phyloP scores from a whole-genome alignment of 2,888 invertebrate species.

The Crepidodera aurea region DNA sequence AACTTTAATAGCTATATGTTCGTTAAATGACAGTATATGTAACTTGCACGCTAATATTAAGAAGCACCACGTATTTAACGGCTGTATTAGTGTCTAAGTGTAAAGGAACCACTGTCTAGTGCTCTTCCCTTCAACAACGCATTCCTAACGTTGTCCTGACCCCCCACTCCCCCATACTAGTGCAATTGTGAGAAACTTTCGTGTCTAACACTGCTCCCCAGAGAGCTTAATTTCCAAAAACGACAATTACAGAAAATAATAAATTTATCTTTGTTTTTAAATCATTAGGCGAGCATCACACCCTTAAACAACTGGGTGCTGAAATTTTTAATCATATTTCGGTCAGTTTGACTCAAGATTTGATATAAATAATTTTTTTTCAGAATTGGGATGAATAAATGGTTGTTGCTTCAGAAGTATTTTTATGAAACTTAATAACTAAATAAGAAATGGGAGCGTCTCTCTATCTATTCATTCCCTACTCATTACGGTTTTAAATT shows the following conservation, averaged over 20 bases:
- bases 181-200: conserved; percentile 45
- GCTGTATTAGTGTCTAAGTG: conserved; percentile 61
- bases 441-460: no score
- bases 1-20: conserved; percentile 58
- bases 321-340: no score
- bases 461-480: no score
- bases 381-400: no score
- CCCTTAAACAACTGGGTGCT: no score
- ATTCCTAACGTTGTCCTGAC: conserved; percentile 38
- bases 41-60: conserved; percentile 59
- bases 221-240: conserved; percentile 2
- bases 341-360: no score
- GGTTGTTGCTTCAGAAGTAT: background rate
- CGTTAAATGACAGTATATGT: conserved; percentile 54
- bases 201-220: conserved; percentile 30
- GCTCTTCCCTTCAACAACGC: conserved; percentile 41
- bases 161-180: conserved; percentile 23
- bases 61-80: conserved; percentile 60
- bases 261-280: no score
- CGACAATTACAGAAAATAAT: background rate
- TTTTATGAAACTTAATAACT: background rate
- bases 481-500: no score
- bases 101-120: conserved; percentile 58
- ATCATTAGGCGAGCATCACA: no score
- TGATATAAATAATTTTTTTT: no score